Evolutionary conservation across 2,888 invertebrate genomes (phyloP), one percentile per base, ranked within the genome.

Genomic region (Eumerus sabulonum): DNA sequence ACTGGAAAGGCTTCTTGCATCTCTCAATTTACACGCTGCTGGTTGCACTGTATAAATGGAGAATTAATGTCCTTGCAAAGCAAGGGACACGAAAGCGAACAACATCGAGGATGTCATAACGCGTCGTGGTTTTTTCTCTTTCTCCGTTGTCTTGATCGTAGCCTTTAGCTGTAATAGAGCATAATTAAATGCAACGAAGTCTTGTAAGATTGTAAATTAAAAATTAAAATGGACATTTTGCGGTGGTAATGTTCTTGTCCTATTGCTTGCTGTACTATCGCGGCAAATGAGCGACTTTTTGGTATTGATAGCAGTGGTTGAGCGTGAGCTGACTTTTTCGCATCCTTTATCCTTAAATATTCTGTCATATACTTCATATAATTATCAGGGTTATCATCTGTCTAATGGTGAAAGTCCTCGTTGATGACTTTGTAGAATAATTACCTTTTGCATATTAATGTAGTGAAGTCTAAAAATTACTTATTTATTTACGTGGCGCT

Each of bases 141-240:
- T 27, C 27, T 40, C 51, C 48, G 42, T 64, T 27, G 9, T 40
- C 13, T 19, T 14, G 14, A 19, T 12, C n/a, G 35, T 44, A 18
- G 35, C 36, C 4, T 35, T 38, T 13, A 14, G 14, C 12, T 44
- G 13, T 35, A 57, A 70, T 53, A 48, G 57, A 76, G 59, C 60
- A 57, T 79, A 79, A 79, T 79, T 79, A 73, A 79, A 67, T 63
- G 63, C 73, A 68, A 63, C 73, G 68, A 79, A 79, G 67, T 79
- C 73, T 67, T 63, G 68, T 47, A 27, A 73, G 77, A 77, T 77
- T 77, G 67, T 77, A 77, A 73, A 73, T 77, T 73, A 53, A 73
- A 73, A 73, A 77, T 77, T 73, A 73, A 68, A 47, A 63, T 45
- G 73, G 63, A 73, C 68, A 73, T 73, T 79, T 68, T 63, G 77